Percentiles rank a stretch among this genome's conserved stretches.
Conservation (phyloP, 2,113 vertebrate species). For the Kobus ellipsiprymnus region DNA sequence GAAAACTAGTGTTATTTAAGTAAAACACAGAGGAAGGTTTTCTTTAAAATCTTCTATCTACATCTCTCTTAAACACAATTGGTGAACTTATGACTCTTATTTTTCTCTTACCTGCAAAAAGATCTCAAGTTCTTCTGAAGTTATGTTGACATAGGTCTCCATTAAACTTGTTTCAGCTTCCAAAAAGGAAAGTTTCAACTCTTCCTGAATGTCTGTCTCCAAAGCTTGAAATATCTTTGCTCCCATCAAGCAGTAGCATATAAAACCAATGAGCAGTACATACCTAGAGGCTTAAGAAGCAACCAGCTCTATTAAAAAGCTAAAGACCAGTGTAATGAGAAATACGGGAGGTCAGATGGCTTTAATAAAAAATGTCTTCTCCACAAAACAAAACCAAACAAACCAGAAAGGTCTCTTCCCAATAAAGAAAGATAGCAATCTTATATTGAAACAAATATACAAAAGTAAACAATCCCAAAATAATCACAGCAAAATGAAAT, state of each 20-base stretch:
- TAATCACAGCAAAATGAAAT: constrained; percentile 3
- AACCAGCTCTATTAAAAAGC: constrained; percentile 41
- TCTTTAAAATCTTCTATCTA: not conserved
- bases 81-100: not conserved
- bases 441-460: not conserved
- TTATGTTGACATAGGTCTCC: constrained; percentile 68
- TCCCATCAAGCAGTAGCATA: constrained; percentile 71
- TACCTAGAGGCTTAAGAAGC: constrained; percentile 46
- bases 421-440: not conserved
- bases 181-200: constrained; percentile 64
- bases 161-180: constrained; percentile 73
- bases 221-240: constrained; percentile 73
- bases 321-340: not conserved
- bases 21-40: not conserved
- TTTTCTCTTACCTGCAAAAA: constrained; percentile 74
- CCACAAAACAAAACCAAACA: not conserved
- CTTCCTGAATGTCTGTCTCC: constrained; percentile 64
- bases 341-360: not conserved
- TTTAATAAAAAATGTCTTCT: not conserved
- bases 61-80: not conserved
- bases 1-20: not conserved
- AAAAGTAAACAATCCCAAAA: not conserved
- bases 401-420: not conserved
- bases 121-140: constrained; percentile 63
- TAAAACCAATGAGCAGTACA: constrained; percentile 48